Evolutionary conservation across 64 coral and sea anemone species (phyloP).

Genomic region (Porites australiensis): DNA sequence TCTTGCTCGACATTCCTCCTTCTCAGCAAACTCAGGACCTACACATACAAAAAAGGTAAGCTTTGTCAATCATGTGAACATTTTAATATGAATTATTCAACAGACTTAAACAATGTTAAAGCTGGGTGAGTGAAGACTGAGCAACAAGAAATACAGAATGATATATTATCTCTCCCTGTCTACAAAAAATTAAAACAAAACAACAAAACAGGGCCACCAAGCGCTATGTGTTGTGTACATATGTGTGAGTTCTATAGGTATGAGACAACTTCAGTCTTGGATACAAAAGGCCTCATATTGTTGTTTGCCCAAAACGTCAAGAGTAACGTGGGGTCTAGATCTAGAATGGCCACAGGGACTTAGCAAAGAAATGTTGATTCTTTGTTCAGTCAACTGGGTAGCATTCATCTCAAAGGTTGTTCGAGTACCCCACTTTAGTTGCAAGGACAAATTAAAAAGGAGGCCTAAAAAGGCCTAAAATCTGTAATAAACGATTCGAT

Average conservation of each 20-base stretch:
- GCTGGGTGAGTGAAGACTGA: constrained; percentile 15
- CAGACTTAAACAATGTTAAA: constrained; percentile 18
- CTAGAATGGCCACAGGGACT: constrained; percentile 5
- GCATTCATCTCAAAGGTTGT: background rate
- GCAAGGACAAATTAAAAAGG: background rate
- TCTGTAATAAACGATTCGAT: background rate
- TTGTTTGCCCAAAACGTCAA: background rate
- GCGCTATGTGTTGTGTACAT: constrained; percentile 28
- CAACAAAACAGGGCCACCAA: constrained; percentile 21
- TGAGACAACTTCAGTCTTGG: constrained; percentile 28
- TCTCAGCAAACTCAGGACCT: constrained; percentile 40
- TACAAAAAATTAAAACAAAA: background rate
- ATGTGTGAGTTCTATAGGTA: constrained; percentile 19
- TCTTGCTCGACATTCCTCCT: constrained; percentile 33
- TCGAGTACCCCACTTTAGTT: background rate
- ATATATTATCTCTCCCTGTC: constrained; percentile 8
- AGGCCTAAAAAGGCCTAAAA: background rate
- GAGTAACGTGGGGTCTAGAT: background rate
- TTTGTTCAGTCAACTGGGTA: constrained; percentile 34
- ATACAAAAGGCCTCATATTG: background rate
- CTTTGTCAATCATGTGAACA: constrained; percentile 31
- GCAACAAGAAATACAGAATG: constrained; percentile 5
- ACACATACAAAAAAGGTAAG: background rate
- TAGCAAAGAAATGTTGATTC: constrained; percentile 16
- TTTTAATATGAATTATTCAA: constrained; percentile 27